phyloP scores from a whole-genome alignment of 2,113 vertebrate genomes.

The Polypterus senegalus region DNA sequence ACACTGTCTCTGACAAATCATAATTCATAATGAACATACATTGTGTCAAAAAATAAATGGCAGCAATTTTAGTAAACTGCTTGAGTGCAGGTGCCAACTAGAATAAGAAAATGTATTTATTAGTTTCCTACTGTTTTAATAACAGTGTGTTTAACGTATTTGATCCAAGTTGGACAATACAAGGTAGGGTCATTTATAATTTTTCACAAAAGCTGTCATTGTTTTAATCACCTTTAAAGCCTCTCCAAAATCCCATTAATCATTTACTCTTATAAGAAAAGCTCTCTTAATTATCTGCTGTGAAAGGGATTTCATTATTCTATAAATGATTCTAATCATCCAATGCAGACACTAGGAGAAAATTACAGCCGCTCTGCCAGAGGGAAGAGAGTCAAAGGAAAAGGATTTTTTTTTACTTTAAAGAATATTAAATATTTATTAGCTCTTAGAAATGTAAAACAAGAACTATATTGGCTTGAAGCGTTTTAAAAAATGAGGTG shows the following conservation, averaged over 20 bases:
- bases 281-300: conserved; percentile 20
- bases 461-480: neutral
- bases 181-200: too few relatives aligned
- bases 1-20: too few relatives aligned
- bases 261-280: conserved; percentile 20
- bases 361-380: neutral
- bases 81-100: too few relatives aligned
- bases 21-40: too few relatives aligned
- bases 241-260: conserved; percentile 26
- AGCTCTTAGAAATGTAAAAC: conserved; percentile 4
- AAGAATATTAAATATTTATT: conserved; percentile 6
- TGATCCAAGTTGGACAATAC: too few relatives aligned
- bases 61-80: too few relatives aligned
- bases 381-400: neutral
- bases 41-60: too few relatives aligned
- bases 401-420: neutral
- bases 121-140: too few relatives aligned
- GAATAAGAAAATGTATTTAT: too few relatives aligned
- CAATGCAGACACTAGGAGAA: conserved; percentile 3
- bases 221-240: conserved; percentile 27
- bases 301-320: conserved; percentile 26
- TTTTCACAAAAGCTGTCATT: conserved; percentile 14
- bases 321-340: conserved; percentile 14
- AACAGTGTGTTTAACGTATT: too few relatives aligned
- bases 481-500: conserved; percentile 10